phyloP scores from a whole-genome alignment of 30 jellyfish, hydroid and myxozoan species.

The Pseudorhiza aurosa region DNA sequence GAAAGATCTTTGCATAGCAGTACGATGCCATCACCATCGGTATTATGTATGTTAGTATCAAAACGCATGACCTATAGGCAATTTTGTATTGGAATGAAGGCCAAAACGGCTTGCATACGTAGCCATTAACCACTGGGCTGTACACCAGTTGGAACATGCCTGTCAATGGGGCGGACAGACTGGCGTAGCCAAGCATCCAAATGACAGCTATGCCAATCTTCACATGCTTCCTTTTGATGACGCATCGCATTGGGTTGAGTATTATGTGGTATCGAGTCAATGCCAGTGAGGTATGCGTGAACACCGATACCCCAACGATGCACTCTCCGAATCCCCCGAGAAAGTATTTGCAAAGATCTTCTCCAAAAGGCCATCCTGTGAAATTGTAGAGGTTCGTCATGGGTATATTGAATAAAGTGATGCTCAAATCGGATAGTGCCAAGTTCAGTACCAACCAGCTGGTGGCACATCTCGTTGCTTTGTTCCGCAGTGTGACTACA shows the following conservation, averaged over 20 bases:
- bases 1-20: slow-evolving; percentile 62
- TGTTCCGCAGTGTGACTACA: slow-evolving; percentile 17
- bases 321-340: slow-evolving; percentile 73
- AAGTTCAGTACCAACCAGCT: slow-evolving; percentile 78
- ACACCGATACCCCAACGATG: slow-evolving; percentile 85
- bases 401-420: slow-evolving; percentile 67
- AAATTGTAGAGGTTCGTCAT: slow-evolving; percentile 52
- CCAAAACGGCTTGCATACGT: slow-evolving; percentile 62
- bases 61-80: slow-evolving; percentile 54
- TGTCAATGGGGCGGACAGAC: slow-evolving; percentile 70
- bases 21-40: slow-evolving; percentile 76
- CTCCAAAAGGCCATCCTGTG: slow-evolving; percentile 85
- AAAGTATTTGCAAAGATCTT: slow-evolving; percentile 56
- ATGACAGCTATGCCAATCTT: slow-evolving; percentile 43
- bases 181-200: slow-evolving; percentile 69
- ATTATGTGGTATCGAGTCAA: slow-evolving; percentile 63
- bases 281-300: slow-evolving; percentile 84
- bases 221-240: slow-evolving; percentile 29
- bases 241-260: slow-evolving; percentile 50
- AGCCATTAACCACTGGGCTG: slow-evolving; percentile 38
- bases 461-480: slow-evolving; percentile 52
- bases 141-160: slow-evolving; percentile 47
- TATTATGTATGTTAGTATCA: slow-evolving; percentile 60
- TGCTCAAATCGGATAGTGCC: slow-evolving; percentile 62
- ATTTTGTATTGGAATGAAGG: slow-evolving; percentile 57